These are phyloP conservation scores for Crambe crambe DNA, from an alignment of 37 sponge, comb jelly and placozoan genomes.

Conservation along the genomic window DNA sequence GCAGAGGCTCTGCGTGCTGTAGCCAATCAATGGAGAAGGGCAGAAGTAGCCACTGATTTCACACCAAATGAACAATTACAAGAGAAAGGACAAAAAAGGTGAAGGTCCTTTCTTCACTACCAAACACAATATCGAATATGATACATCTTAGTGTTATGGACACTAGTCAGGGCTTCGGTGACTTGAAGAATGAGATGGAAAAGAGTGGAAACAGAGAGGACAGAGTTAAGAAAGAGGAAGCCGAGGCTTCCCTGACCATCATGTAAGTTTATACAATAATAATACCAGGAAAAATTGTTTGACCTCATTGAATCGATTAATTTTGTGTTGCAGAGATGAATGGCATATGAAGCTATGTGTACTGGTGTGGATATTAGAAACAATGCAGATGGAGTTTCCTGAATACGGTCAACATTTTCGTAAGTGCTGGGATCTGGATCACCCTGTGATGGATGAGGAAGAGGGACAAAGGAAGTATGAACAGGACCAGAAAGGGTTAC, in stretches of 20 bases:
- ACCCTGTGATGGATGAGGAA: slow-evolving; percentile 8
- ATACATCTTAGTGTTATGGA: too few species aligned
- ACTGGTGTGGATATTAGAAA: slow-evolving; percentile 62
- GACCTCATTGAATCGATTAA: too few species aligned
- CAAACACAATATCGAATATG: too few species aligned
- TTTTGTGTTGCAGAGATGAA: slow-evolving; percentile 34
- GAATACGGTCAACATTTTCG: slow-evolving; percentile 16
- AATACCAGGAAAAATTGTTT: too few species aligned
- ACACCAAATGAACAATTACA: neutral
- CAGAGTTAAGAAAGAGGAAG: too few species aligned
- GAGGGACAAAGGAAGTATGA: slow-evolving; percentile 3
- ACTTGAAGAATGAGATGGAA: too few species aligned
- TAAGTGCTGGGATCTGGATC: slow-evolving; percentile 25
- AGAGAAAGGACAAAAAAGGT: too few species aligned
- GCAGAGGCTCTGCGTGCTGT: neutral
- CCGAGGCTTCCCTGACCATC: too few species aligned
- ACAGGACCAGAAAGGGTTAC: neutral
- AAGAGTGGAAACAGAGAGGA: too few species aligned
- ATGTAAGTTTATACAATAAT: too few species aligned
- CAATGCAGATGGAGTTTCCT: slow-evolving; percentile 38
- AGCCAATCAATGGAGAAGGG: neutral
- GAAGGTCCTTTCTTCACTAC: neutral
- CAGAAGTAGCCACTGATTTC: neutral
- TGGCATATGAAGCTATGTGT: slow-evolving; percentile 60
- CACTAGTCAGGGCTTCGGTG: too few species aligned